Conservation (phyloP, 2,113 vertebrate genomes). For the Proteles cristata region DNA sequence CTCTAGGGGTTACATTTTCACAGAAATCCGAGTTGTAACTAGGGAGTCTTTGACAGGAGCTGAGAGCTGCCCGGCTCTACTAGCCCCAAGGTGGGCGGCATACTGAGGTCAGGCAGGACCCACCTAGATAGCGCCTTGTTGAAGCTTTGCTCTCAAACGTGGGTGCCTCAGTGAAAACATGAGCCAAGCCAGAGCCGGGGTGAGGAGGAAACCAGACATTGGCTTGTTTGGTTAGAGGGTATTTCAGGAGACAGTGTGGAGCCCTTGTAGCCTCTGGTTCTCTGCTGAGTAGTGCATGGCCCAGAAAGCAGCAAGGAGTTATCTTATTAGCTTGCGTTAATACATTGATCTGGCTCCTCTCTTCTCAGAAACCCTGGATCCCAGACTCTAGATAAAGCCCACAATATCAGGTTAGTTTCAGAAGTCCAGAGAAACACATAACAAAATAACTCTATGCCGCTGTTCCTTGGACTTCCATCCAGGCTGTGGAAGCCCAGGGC, state of each 20-base stretch:
- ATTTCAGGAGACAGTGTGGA: conserved; percentile 74
- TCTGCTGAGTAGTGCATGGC: conserved; percentile 14
- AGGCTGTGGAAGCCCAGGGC: not conserved
- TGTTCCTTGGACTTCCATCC: not conserved
- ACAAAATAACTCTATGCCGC: not conserved
- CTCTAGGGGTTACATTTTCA: not conserved
- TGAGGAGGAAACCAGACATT: not conserved
- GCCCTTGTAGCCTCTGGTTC: conserved; percentile 68
- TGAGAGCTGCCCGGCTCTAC: not conserved
- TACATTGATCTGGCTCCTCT: conserved; percentile 73
- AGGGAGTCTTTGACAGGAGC: not conserved
- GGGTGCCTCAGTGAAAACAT: not conserved
- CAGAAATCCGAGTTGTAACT: conserved; percentile 23
- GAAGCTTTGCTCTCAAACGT: not conserved
- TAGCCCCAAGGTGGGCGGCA: not conserved
- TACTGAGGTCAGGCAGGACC: not conserved
- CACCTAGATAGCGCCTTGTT: not conserved
- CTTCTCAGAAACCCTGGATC: conserved; percentile 68
- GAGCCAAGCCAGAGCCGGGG: not conserved
- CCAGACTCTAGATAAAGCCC: conserved; percentile 72
- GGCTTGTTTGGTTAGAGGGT: conserved; percentile 57
- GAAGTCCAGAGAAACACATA: conserved; percentile 56
- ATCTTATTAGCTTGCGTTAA: conserved; percentile 77
- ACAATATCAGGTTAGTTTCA: conserved; percentile 70
- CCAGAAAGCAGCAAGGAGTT: conserved; percentile 61